Percentiles rank a stretch among this genome's conserved stretches.
Conservation (phyloP, 1,140 invertebrate species). For the Papilio glaucus region DNA sequence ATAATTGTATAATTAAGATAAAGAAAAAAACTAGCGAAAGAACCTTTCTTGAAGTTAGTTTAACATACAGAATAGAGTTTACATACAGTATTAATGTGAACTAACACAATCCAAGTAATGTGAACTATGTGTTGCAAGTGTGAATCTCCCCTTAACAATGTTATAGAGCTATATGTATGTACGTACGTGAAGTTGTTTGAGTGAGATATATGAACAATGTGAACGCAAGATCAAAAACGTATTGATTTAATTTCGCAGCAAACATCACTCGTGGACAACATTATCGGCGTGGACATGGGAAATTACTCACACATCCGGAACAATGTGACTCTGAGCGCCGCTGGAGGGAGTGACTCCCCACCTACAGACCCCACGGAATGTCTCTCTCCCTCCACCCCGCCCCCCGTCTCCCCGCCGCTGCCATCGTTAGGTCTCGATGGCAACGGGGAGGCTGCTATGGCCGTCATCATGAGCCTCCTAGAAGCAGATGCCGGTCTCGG, state of each 20-base stretch:
- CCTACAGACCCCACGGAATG: not conserved
- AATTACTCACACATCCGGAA: conserved; percentile 64
- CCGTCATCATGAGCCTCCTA: conserved; percentile 95
- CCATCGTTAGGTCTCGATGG: conserved; percentile 85
- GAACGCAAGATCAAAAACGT: too few species aligned
- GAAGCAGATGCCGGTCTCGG: conserved; percentile 89
- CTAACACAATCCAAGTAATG: too few species aligned
- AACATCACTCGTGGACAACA: conserved; percentile 59
- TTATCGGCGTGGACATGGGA: conserved; percentile 50
- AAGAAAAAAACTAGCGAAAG: too few species aligned
- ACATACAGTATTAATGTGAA: too few species aligned
- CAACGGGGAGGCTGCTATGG: conserved; percentile 95
- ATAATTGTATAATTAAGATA: too few species aligned
- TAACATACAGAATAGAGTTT: too few species aligned
- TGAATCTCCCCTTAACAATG: too few species aligned
- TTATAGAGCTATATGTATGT: too few species aligned
- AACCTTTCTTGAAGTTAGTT: too few species aligned
- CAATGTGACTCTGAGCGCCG: conserved; percentile 71
- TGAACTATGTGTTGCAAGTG: too few species aligned
- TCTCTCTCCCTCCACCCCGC: conserved; percentile 40
- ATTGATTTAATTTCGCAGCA: conserved; percentile 34
- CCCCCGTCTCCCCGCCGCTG: conserved; percentile 54
- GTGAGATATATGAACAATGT: too few species aligned
- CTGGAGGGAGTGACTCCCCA: not conserved
- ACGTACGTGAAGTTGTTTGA: too few species aligned